phyloP scores from a whole-genome alignment of 2,888 invertebrate genomes.

The Amphipoea lucens region DNA sequence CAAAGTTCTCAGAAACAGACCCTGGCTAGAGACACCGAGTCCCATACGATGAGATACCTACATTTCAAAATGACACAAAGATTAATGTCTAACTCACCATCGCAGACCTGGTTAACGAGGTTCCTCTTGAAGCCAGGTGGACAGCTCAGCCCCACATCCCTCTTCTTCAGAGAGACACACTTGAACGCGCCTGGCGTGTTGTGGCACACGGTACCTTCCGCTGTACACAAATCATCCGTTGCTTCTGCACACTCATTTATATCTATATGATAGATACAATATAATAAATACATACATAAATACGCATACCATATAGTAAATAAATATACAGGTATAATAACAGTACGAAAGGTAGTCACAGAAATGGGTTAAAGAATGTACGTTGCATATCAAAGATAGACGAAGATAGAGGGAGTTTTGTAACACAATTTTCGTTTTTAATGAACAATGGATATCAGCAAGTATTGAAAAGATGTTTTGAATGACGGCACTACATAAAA shows the following conservation, averaged over 20 bases:
- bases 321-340: constrained; percentile 11
- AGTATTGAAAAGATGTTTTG: not conserved
- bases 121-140: constrained; percentile 91
- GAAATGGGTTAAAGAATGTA: not conserved
- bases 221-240: constrained; percentile 90
- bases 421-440: not conserved
- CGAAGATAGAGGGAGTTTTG: not conserved
- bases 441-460: not conserved
- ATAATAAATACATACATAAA: constrained; percentile 43
- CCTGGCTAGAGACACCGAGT: not conserved
- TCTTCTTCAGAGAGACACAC: constrained; percentile 88
- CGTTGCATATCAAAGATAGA: not conserved
- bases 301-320: constrained; percentile 11
- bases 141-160: constrained; percentile 84
- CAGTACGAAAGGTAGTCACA: not conserved
- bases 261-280: constrained; percentile 89
- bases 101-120: constrained; percentile 89
- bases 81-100: constrained; percentile 76
- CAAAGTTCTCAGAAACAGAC: no score
- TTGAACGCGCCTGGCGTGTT: constrained; percentile 92
- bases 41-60: not conserved
- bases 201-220: constrained; percentile 91
- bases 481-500: not conserved
- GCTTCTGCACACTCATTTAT: constrained; percentile 93
- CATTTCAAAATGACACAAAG: not conserved